Conservation (phyloP, 2,113 vertebrate genomes). For the Chrysochloris asiatica region DNA sequence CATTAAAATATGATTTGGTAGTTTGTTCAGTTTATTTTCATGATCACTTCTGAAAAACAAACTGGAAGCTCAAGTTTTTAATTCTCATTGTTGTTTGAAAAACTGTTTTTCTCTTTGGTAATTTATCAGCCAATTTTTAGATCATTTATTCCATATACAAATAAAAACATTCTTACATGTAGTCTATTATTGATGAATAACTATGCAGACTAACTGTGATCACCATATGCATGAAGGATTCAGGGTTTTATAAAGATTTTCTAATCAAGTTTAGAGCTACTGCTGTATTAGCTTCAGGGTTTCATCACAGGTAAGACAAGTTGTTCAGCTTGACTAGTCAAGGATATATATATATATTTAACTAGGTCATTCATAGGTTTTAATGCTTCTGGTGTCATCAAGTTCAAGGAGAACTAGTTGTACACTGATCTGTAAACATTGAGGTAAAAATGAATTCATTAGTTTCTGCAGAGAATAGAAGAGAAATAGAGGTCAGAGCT, state of each 20-base stretch:
- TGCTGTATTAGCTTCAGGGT: neutral
- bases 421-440: neutral
- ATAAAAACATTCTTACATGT: neutral
- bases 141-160: neutral
- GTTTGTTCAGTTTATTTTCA: neutral
- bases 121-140: neutral
- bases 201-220: slow-evolving; percentile 30
- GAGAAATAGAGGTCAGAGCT: slow-evolving; percentile 35
- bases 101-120: neutral
- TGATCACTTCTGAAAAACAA: neutral
- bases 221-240: neutral
- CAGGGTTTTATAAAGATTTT: neutral
- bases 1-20: neutral
- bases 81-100: slow-evolving; percentile 34
- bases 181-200: neutral
- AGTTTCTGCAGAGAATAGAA: neutral
- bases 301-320: slow-evolving; percentile 20
- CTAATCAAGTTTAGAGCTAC: neutral
- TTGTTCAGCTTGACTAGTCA: slow-evolving; percentile 38
- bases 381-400: neutral
- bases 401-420: neutral
- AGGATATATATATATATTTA: neutral
- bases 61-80: neutral
- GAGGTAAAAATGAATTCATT: neutral
- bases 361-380: neutral